These are phyloP conservation scores for Mungos mungo DNA, from an alignment of 2,113 vertebrate species.

Conservation along the genomic window DNA sequence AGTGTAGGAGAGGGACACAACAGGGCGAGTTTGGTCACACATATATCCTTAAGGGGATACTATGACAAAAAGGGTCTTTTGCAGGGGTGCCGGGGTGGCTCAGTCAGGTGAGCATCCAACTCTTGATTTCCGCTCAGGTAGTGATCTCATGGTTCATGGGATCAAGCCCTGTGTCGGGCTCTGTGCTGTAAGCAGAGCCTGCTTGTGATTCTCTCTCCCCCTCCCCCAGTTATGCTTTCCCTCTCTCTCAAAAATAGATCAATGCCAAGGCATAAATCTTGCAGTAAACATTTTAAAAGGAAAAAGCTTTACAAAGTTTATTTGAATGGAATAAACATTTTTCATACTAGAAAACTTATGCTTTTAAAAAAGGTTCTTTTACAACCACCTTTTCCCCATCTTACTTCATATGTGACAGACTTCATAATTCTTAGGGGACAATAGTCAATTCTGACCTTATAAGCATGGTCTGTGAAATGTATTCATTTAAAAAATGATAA, in stretches of 20 bases:
- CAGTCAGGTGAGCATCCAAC: too few species aligned
- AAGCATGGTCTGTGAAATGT: neutral
- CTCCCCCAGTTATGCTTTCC: too few species aligned
- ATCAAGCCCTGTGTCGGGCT: too few species aligned
- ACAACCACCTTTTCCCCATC: neutral
- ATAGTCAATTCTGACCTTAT: neutral
- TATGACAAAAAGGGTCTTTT: neutral
- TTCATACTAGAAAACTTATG: conserved; percentile 51
- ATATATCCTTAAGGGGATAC: neutral
- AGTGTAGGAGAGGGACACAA: neutral
- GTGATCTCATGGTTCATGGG: too few species aligned
- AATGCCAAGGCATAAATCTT: conserved; percentile 1
- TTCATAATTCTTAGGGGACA: conserved; percentile 26
- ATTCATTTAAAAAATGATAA: neutral
- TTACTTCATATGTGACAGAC: neutral
- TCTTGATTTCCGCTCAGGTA: too few species aligned
- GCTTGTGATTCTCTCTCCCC: too few species aligned
- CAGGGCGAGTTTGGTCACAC: neutral
- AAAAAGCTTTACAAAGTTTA: neutral
- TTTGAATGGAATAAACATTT: conserved; percentile 39
- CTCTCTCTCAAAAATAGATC: neutral
- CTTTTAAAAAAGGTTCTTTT: neutral
- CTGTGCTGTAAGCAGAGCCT: too few species aligned
- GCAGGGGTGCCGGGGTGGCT: too few species aligned
- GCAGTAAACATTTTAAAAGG: conserved; percentile 35